These are phyloP conservation scores for Caenorhabditis sp. DNA, from an alignment of 2,888 invertebrate genomes.

Conservation along the genomic window DNA sequence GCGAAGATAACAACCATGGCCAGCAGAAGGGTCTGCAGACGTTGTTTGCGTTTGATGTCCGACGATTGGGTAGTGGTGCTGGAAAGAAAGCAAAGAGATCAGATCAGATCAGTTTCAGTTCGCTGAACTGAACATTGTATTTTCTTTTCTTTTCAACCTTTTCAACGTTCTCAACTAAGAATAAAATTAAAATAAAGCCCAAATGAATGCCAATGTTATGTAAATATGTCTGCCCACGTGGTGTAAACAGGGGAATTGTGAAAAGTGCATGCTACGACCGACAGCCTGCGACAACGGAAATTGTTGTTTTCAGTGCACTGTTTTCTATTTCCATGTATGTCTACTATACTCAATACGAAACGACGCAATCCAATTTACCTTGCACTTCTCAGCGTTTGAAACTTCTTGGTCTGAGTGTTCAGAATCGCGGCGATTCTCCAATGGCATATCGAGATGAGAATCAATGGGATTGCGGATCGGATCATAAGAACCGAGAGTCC, in stretches of 20 bases:
- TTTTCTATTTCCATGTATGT: too few relatives aligned
- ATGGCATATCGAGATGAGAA: slow-evolving; percentile 95
- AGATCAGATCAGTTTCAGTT: too few relatives aligned
- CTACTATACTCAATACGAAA: too few relatives aligned
- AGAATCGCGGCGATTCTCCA: slow-evolving; percentile 85
- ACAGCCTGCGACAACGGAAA: too few relatives aligned
- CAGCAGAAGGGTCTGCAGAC: slow-evolving; percentile 96
- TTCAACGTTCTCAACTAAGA: too few relatives aligned
- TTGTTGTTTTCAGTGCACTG: too few relatives aligned
- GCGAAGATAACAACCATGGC: slow-evolving; percentile 97
- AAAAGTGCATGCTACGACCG: slow-evolving; percentile 1
- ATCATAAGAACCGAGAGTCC: slow-evolving; percentile 86
- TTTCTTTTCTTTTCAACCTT: too few relatives aligned
- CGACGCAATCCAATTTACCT: too few relatives aligned
- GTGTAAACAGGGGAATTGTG: background rate
- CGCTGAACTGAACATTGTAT: too few relatives aligned
- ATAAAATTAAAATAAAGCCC: too few relatives aligned
- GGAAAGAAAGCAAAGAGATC: too few relatives aligned
- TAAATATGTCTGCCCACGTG: slow-evolving; percentile 31
- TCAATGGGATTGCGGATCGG: slow-evolving; percentile 94
- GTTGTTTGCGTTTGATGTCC: slow-evolving; percentile 92
- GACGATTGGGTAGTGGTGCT: slow-evolving; percentile 58
- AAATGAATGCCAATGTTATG: too few relatives aligned
- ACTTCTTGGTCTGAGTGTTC: slow-evolving; percentile 67
- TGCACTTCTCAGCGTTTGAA: slow-evolving; percentile 60